Percentiles rank a stretch among this genome's conserved stretches.
Evolutionary conservation across 2,888 invertebrate genomes (phyloP).

Genomic region (Stenchaetothrips biformis): DNA sequence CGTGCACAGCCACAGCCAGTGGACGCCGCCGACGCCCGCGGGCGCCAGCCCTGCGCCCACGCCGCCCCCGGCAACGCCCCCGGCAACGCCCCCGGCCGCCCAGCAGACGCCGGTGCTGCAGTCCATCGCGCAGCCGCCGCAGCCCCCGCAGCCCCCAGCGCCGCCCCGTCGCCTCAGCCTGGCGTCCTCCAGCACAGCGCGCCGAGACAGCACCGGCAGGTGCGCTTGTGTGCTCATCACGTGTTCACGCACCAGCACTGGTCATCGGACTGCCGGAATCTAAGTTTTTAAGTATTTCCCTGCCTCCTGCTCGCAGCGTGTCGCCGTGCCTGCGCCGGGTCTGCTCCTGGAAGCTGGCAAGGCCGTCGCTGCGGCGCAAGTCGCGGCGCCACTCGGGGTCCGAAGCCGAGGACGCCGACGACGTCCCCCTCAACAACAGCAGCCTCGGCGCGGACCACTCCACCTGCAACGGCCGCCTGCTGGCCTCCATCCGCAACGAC

Average conservation of each 20-base stretch:
- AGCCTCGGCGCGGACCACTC: conserved; percentile 57
- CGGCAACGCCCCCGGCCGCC: neutral
- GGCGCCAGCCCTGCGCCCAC: neutral
- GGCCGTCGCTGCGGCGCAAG: conserved; percentile 67
- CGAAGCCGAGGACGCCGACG: conserved; percentile 49
- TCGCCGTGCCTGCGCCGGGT: conserved; percentile 47
- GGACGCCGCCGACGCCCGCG: neutral
- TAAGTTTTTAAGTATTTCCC: neutral
- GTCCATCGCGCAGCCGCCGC: neutral
- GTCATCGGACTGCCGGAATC: no score
- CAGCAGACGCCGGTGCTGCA: neutral
- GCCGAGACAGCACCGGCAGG: conserved; percentile 3
- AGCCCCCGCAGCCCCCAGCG: neutral
- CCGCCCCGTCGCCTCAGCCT: neutral
- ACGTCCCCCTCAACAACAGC: conserved; percentile 46
- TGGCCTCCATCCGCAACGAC: conserved; percentile 62
- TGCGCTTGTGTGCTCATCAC: neutral
- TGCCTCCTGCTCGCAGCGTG: neutral
- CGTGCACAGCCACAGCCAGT: conserved; percentile 15
- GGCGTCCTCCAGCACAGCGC: neutral
- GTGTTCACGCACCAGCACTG: no score
- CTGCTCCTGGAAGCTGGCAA: conserved; percentile 70
- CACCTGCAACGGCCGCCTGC: conserved; percentile 60
- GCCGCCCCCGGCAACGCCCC: neutral
- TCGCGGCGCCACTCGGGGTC: conserved; percentile 38